These are phyloP conservation scores for Trinorchestia longiramus DNA, from an alignment of 1,140 invertebrate genomes.

Conservation along the genomic window DNA sequence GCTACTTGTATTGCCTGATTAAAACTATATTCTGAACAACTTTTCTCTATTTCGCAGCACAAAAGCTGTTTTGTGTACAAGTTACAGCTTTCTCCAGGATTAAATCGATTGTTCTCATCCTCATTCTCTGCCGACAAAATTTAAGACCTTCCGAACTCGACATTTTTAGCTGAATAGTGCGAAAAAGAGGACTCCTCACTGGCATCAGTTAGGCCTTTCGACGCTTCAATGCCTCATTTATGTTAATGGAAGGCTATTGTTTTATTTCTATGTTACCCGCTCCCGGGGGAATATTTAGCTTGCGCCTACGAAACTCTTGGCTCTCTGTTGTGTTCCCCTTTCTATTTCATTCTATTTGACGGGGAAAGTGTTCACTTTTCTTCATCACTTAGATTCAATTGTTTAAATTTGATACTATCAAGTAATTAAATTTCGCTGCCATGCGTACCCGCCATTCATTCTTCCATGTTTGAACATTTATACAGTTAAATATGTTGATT, in stretches of 20 bases:
- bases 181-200: background rate
- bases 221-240: conserved; percentile 34
- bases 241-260: conserved; percentile 26
- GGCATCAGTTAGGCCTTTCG: background rate
- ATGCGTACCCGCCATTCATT: background rate
- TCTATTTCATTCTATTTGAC: background rate
- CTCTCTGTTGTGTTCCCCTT: background rate
- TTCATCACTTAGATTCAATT: background rate
- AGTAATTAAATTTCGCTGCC: background rate
- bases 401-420: background rate
- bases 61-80: background rate
- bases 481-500: background rate
- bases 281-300: background rate
- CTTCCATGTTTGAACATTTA: background rate
- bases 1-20: too few relatives aligned
- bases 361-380: background rate
- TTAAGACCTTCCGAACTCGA: conserved; percentile 12
- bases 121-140: conserved; percentile 14
- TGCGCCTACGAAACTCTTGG: background rate
- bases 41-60: background rate
- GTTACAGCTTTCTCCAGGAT: background rate
- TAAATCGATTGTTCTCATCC: conserved; percentile 9
- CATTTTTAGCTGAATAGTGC: background rate
- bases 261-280: background rate
- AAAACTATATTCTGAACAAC: background rate